Conservation (phyloP, 1,140 invertebrate species). For the Oncopeltus fasciatus region DNA sequence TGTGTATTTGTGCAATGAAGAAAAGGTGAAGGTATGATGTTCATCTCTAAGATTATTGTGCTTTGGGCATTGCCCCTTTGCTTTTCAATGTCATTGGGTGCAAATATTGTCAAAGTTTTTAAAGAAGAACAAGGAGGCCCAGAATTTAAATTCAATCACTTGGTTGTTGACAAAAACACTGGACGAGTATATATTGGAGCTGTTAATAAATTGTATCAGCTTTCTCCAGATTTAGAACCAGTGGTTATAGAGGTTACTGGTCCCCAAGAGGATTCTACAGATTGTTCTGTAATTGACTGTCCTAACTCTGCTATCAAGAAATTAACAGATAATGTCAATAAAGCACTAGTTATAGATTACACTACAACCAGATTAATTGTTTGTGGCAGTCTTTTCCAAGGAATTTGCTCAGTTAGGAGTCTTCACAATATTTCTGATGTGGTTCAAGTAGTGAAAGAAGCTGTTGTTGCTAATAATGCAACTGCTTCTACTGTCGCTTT, state of each 20-base stretch:
- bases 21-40: slow-evolving; percentile 3
- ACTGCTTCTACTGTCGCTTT: slow-evolving; percentile 91
- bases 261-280: slow-evolving; percentile 72
- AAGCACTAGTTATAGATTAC: slow-evolving; percentile 89
- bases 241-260: slow-evolving; percentile 70
- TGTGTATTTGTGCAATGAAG: not conserved
- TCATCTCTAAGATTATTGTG: not conserved
- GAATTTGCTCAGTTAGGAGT: slow-evolving; percentile 76
- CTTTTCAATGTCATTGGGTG: not conserved
- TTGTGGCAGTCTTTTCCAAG: slow-evolving; percentile 83
- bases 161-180: slow-evolving; percentile 82
- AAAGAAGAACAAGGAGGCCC: slow-evolving; percentile 20
- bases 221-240: slow-evolving; percentile 69
- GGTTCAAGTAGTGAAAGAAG: slow-evolving; percentile 59
- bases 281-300: slow-evolving; percentile 77
- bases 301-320: slow-evolving; percentile 50
- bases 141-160: slow-evolving; percentile 51
- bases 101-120: slow-evolving; percentile 26
- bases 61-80: slow-evolving; percentile 15
- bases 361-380: slow-evolving; percentile 75
- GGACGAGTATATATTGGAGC: slow-evolving; percentile 85
- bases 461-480: slow-evolving; percentile 88
- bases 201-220: slow-evolving; percentile 83
- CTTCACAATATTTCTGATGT: slow-evolving; percentile 77
- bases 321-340: slow-evolving; percentile 83